phyloP scores from a whole-genome alignment of 2,113 vertebrate genomes.

The Plectropomus leopardus region DNA sequence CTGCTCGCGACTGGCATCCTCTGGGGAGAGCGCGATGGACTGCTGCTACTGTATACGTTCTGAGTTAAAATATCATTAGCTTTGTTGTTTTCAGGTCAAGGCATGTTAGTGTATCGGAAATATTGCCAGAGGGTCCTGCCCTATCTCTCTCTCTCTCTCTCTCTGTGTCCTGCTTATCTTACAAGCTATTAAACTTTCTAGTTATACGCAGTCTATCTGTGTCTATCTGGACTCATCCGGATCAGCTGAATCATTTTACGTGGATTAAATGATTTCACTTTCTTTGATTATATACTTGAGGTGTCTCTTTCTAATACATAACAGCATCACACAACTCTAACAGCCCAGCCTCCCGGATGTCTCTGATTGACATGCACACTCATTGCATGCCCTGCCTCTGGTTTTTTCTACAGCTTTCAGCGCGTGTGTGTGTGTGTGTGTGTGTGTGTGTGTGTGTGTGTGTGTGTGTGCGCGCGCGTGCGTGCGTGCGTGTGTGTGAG shows the following conservation, averaged over 20 bases:
- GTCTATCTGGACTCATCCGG: constrained; percentile 1
- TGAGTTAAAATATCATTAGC: constrained; percentile 81
- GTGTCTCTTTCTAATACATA: constrained; percentile 14
- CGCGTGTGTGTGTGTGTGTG: not conserved
- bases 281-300: not conserved
- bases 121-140: constrained; percentile 67
- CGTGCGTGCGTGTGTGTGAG: not conserved
- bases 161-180: constrained; percentile 41
- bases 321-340: not conserved
- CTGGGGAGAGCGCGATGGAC: constrained; percentile 64
- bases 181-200: constrained; percentile 45
- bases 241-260: too few relatives aligned
- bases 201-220: constrained; percentile 27
- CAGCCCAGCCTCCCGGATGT: constrained; percentile 1
- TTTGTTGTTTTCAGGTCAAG: constrained; percentile 86
- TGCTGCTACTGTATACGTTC: constrained; percentile 69
- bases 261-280: not conserved
- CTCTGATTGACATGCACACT: constrained; percentile 50
- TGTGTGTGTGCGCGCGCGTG: constrained; percentile 11
- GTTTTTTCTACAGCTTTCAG: constrained; percentile 18
- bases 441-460: not conserved
- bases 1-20: constrained; percentile 65
- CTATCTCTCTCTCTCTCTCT: constrained; percentile 28
- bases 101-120: constrained; percentile 73
- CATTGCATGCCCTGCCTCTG: constrained; percentile 44